Base-by-base conservation (phyloP, 1,140 invertebrate species). In the Drosophila gunungcola region DNA sequence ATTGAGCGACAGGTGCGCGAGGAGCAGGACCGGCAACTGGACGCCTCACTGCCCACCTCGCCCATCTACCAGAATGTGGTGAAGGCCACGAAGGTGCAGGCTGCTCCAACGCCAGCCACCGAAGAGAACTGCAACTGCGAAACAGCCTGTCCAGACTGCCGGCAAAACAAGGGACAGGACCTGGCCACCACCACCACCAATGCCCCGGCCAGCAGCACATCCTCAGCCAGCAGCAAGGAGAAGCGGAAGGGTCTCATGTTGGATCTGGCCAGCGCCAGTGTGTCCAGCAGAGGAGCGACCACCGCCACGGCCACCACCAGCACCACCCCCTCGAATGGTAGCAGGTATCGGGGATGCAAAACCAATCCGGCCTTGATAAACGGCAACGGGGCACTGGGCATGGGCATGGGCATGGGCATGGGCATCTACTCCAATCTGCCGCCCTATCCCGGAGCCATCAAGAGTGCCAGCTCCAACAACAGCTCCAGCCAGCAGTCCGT, bases 211-310 rank as follows among this genome's bases (percentile, higher is more conserved):
- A 55, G 49, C n/a, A n/a, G n/a, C 51, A 36, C 41, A 36, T 41
- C 70, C 41, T 51, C 36, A 0, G 4, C 56, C 2, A 86, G 70
- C 55, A 91, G 79, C 57, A 91, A 92, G 56, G 91, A 92, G 36
- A 92, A 92, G 39, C 86, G 93, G 11, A 94, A 93, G 81, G 94
- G 94, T 73, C 93, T 96, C 73, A 95, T 95, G 92, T 92, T 96
- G 73, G 95, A 96, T 92, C 93, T 96, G 61, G 94, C 60, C 48
- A 69, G 58, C 73, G 51, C 60, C 43, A 56, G 92, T 49, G 43
- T 13, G 0, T 16, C 39, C 13, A 42, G 36, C 13, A 61, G 36
- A 32, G 56, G 42, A 3, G 36, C 60, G 25, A 70, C 62, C n/a
- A 69, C 72, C 11, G 51, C 45, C 4, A 68, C 64, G 25, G 67